Conservation (phyloP, 2,113 vertebrate species). For the Xenus cinereus region DNA sequence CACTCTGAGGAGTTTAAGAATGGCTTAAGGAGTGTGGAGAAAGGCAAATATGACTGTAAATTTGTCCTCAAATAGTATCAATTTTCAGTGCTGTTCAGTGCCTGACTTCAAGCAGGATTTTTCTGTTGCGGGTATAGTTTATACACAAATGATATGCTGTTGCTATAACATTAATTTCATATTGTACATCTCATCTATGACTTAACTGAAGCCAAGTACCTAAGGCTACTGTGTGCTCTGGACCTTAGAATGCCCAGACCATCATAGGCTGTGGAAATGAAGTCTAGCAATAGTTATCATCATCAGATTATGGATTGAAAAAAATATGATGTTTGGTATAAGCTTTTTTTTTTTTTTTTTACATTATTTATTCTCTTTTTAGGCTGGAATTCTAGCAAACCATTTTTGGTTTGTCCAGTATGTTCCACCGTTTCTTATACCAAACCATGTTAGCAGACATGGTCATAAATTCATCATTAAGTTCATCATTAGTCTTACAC, state of each 20-base stretch:
- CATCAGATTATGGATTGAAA: neutral
- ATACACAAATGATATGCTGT: neutral
- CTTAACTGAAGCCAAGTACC: neutral
- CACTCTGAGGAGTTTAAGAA: neutral
- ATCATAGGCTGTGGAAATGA: neutral
- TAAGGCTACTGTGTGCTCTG: neutral
- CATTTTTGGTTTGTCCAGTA: neutral
- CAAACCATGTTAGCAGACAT: neutral
- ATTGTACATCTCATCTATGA: neutral
- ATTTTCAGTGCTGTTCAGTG: neutral
- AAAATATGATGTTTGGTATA: neutral
- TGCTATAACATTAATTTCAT: neutral
- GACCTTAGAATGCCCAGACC: neutral
- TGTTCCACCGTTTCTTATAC: neutral
- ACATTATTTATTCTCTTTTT: neutral
- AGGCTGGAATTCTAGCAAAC: neutral
- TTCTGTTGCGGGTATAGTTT: neutral
- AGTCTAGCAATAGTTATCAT: neutral
- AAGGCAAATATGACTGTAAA: neutral
- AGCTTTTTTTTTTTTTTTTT: neutral
- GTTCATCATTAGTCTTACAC: neutral
- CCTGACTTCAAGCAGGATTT: neutral
- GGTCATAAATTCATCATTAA: no score
- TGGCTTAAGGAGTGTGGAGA: neutral
- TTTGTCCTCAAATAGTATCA: neutral